Conservation (phyloP, 2,113 vertebrate species). For the Tupaia tana region DNA sequence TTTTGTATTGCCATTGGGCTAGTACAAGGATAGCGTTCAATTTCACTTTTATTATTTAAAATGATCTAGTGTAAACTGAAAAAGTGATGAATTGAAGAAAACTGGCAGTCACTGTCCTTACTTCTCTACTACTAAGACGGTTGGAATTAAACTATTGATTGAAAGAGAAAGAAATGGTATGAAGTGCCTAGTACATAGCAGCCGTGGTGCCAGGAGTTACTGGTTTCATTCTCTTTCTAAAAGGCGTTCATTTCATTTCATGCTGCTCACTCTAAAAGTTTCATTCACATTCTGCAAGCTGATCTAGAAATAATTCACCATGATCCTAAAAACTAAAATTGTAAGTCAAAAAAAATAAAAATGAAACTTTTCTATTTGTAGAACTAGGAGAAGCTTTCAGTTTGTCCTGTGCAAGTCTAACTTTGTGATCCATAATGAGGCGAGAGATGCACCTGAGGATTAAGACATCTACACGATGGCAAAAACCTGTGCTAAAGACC, state of each 20-base stretch:
- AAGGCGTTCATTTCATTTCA: neutral
- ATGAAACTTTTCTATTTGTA: neutral
- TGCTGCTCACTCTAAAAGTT: neutral
- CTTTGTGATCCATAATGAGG: neutral
- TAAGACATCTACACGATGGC: neutral
- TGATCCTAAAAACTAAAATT: conserved; percentile 14
- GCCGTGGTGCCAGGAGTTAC: neutral
- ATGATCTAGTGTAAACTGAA: neutral
- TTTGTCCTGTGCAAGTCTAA: neutral
- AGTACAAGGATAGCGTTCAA: neutral
- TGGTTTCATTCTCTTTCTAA: neutral
- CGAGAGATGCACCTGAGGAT: neutral
- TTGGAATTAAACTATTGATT: neutral
- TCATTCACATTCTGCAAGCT: neutral
- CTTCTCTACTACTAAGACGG: neutral
- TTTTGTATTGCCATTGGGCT: neutral
- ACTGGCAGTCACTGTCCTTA: neutral
- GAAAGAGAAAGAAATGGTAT: neutral
- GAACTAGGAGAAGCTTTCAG: conserved; percentile 42
- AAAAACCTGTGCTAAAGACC: neutral
- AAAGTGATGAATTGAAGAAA: neutral
- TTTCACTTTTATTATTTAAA: neutral
- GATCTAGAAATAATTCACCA: conserved; percentile 25
- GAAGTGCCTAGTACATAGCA: neutral
- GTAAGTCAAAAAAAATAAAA: conserved; percentile 43